These are phyloP conservation scores for Drosophila engyochracea DNA, from an alignment of 2,888 invertebrate genomes.

Conservation along the genomic window DNA sequence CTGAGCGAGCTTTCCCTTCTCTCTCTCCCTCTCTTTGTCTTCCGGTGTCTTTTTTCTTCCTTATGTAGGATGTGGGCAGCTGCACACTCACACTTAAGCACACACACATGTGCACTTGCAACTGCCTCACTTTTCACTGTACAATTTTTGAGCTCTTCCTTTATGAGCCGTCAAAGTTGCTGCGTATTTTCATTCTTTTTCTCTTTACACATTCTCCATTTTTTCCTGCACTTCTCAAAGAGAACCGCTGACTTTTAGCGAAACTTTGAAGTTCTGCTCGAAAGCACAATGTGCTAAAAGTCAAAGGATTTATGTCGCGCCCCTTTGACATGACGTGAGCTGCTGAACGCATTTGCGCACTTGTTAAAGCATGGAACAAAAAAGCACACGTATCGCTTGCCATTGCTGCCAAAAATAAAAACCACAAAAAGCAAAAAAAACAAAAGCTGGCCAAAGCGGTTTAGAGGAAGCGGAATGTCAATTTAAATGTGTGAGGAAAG, in stretches of 20 bases:
- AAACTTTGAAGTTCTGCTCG: constrained; percentile 60
- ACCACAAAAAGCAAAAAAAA: neutral
- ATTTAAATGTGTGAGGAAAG: constrained; percentile 9
- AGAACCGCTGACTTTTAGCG: constrained; percentile 38
- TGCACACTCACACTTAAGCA: neutral
- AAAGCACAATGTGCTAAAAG: constrained; percentile 51
- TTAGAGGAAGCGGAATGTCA: constrained; percentile 26
- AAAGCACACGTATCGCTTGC: constrained; percentile 1
- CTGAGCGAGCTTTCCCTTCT: constrained; percentile 28
- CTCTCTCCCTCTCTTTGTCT: neutral
- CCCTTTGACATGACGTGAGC: constrained; percentile 41
- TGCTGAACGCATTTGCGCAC: constrained; percentile 40
- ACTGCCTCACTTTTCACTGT: constrained; percentile 41
- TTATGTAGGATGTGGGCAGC: constrained; percentile 37
- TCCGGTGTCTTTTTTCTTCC: constrained; percentile 5
- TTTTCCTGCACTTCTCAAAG: constrained; percentile 34
- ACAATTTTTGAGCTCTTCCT: constrained; percentile 45
- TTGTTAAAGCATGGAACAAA: constrained; percentile 14
- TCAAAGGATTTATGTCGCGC: constrained; percentile 52
- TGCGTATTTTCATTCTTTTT: constrained; percentile 10
- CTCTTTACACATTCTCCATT: neutral
- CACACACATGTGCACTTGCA: constrained; percentile 1
- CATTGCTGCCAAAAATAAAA: neutral
- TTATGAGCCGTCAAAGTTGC: constrained; percentile 46
- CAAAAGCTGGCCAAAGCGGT: constrained; percentile 5